phyloP scores from a whole-genome alignment of 2,888 invertebrate genomes.

The Hypolimnas misippus region DNA sequence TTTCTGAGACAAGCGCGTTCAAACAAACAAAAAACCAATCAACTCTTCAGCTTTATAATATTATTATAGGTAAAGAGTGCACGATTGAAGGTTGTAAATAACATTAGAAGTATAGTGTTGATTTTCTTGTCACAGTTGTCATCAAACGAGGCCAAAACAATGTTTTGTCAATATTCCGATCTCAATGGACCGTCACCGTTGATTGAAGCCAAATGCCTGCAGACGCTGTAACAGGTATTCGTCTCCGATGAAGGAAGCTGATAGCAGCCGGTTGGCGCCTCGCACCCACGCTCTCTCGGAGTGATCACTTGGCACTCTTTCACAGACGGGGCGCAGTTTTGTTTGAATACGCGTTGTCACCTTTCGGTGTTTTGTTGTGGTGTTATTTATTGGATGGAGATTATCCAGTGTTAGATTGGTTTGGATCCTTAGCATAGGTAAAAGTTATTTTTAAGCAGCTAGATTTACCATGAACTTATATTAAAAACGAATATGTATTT shows the following conservation, averaged over 20 bases:
- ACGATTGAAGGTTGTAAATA: no score
- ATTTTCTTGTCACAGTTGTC: neutral
- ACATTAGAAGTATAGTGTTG: neutral
- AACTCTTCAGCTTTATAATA: no score
- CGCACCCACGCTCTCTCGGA: neutral
- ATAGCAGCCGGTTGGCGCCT: neutral
- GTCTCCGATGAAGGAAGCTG: neutral
- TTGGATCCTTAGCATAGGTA: no score
- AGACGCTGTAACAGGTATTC: neutral
- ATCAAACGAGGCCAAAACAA: neutral
- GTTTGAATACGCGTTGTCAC: neutral
- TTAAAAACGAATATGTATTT: no score
- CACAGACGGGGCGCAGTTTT: neutral
- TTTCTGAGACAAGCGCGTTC: no score
- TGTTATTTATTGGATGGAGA: neutral
- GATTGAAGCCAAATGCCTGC: neutral
- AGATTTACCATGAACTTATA: no score
- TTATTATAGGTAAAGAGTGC: no score
- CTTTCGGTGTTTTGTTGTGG: neutral
- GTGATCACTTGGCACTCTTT: neutral
- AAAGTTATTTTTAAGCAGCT: no score
- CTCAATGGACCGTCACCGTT: neutral
- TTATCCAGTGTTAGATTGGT: neutral
- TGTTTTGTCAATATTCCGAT: neutral
- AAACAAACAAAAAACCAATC: no score